Evolutionary conservation across 2,888 invertebrate species (phyloP).

Genomic region (Pachliopta kotzebuea): DNA sequence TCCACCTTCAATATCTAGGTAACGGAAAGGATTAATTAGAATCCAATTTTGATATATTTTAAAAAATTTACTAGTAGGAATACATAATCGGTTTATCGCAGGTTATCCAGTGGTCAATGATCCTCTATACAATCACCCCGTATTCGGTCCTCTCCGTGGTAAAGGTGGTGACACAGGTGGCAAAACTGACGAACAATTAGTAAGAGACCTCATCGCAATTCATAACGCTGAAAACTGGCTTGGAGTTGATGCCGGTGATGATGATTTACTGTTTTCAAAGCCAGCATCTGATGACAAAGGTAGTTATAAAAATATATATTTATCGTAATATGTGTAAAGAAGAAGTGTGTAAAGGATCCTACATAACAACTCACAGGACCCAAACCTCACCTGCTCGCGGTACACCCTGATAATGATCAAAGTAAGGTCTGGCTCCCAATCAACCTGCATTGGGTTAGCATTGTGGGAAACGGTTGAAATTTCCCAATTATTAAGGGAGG

Average conservation of each 20-base stretch:
- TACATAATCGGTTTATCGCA: slow-evolving; percentile 16
- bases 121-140: slow-evolving; percentile 96
- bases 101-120: slow-evolving; percentile 99
- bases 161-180: slow-evolving; percentile 93
- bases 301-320: slow-evolving; percentile 32
- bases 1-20: slow-evolving; percentile 98
- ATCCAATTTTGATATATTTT: too few species aligned
- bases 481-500: too few species aligned
- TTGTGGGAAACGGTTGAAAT: too few species aligned
- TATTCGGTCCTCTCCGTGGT: slow-evolving; percentile 96
- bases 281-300: slow-evolving; percentile 84
- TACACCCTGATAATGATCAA: too few species aligned
- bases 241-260: slow-evolving; percentile 93
- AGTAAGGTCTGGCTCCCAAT: too few species aligned
- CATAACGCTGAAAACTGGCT: slow-evolving; percentile 98
- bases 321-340: not conserved
- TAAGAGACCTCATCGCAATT: slow-evolving; percentile 92
- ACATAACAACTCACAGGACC: too few species aligned
- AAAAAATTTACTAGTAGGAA: too few species aligned
- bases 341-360: too few species aligned
- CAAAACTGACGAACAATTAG: slow-evolving; percentile 93
- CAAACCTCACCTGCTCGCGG: too few species aligned
- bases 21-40: slow-evolving; percentile 23
- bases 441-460: too few species aligned
- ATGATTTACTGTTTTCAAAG: slow-evolving; percentile 91